Evolutionary conservation across 2,888 invertebrate species (phyloP).

Genomic region (Campoplex capitator): DNA sequence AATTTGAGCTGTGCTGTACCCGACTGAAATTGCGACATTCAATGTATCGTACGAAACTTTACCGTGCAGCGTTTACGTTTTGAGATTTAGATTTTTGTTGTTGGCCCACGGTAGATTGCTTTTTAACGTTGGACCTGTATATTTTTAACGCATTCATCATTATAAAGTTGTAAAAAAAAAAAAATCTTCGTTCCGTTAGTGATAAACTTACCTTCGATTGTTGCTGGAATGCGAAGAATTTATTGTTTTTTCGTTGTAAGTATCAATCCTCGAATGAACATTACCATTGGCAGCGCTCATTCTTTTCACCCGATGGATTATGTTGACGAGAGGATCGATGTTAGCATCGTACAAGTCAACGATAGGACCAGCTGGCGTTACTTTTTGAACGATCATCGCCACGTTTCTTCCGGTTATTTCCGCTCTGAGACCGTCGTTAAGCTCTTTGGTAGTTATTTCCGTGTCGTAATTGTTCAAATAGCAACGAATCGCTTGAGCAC

Average conservation of each 20-base stretch:
- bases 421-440: slow-evolving; percentile 89
- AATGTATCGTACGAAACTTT: slow-evolving; percentile 70
- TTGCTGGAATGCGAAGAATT: slow-evolving; percentile 46
- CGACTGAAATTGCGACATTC: slow-evolving; percentile 39
- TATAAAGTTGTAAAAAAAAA: neutral
- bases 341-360: slow-evolving; percentile 87
- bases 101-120: slow-evolving; percentile 71
- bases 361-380: slow-evolving; percentile 86
- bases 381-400: slow-evolving; percentile 87
- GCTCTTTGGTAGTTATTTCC: slow-evolving; percentile 86
- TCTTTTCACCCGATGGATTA: slow-evolving; percentile 53
- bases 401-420: slow-evolving; percentile 89
- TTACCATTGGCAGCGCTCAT: slow-evolving; percentile 54
- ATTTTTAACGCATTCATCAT: slow-evolving; percentile 61
- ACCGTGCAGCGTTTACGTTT: slow-evolving; percentile 75
- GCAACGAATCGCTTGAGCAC: slow-evolving; percentile 92
- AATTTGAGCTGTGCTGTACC: slow-evolving; percentile 24
- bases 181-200: neutral
- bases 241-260: slow-evolving; percentile 38
- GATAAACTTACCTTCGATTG: slow-evolving; percentile 58
- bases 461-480: slow-evolving; percentile 88
- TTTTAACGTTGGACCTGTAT: slow-evolving; percentile 75
- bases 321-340: slow-evolving; percentile 57
- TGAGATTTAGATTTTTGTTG: slow-evolving; percentile 75
- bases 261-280: slow-evolving; percentile 27